Base-by-base conservation (phyloP, 2,888 invertebrate species). In the Ganaspis brasiliensis region DNA sequence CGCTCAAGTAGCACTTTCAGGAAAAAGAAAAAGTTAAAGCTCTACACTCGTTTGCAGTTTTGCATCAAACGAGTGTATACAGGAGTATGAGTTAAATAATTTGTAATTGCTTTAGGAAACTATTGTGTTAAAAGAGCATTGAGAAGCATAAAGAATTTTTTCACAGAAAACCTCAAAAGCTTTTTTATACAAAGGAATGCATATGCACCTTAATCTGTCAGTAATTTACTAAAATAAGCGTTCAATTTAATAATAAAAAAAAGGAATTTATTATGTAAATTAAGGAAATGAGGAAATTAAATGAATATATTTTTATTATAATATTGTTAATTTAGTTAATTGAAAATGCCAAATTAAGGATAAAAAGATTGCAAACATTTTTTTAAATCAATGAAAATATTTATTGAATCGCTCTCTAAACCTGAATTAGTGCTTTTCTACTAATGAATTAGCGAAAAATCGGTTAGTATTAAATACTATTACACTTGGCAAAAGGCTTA, bases 71-170 rank as follows among this genome's bases (percentile, higher is more conserved):
- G 35, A 61, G 10, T 35, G 35, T 5, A 52, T 14, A 35, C 9
- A 35, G 4, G 9, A 4, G 26, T 31, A 59, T n/a, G 14, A 52
- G 10, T 16, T 61, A 26, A 35, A 61, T 16, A 61, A 35, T 61
- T 35, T 61, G 35, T 61, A 61, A 61, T 61, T 61, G 59, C 59
- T 61, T 35, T 35, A 61, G 59, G 35, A 61, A 61, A 61, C 35
- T 61, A 61, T 61, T 61, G 19, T 61, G 19, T 31, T 35, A 61
- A 35, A 61, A 61, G 59, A 61, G 59, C 35, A 61, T 61, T 61
- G 59, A 61, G 35, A 61, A 61, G 35, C 16, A 61, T 35, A 61
- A 61, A 61, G 31, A 61, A 61, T 61, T 61, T 31, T 61, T 61
- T 10, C 59, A 24, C 21, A 24, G 16, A 19, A 16, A 35, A 31